Conservation (phyloP, 2,888 invertebrate species). For the Graphium colonna region DNA sequence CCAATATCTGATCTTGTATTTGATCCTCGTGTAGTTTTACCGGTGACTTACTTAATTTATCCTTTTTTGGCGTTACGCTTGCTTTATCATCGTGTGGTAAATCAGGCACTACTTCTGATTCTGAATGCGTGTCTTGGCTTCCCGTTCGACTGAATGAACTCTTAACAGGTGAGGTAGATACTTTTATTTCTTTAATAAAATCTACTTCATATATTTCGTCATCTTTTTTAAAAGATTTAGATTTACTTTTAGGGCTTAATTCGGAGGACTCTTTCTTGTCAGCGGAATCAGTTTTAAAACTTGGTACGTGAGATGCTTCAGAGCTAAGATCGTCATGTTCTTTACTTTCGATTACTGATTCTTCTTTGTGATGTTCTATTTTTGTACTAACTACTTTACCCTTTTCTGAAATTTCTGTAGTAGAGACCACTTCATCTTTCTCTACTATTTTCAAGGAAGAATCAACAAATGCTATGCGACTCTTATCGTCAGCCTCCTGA, state of each 20-base stretch:
- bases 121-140: constrained; percentile 79
- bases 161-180: constrained; percentile 72
- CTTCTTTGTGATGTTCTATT: constrained; percentile 69
- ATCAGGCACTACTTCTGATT: constrained; percentile 76
- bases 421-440: constrained; percentile 69
- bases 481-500: constrained; percentile 65
- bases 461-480: constrained; percentile 65
- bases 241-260: constrained; percentile 67
- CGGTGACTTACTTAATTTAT: constrained; percentile 59
- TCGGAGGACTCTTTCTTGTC: constrained; percentile 65
- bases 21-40: constrained; percentile 67
- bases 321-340: constrained; percentile 72
- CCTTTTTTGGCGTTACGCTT: constrained; percentile 61
- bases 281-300: constrained; percentile 65
- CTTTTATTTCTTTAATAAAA: constrained; percentile 77
- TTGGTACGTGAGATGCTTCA: constrained; percentile 70
- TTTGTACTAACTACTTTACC: constrained; percentile 72
- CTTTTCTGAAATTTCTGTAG: constrained; percentile 65
- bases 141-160: constrained; percentile 75
- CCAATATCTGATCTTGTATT: constrained; percentile 71
- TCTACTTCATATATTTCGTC: constrained; percentile 74
- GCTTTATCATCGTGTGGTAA: constrained; percentile 68
- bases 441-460: constrained; percentile 66
- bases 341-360: constrained; percentile 72
- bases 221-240: constrained; percentile 73